phyloP scores from a whole-genome alignment of 2,113 vertebrate genomes.

The Albula goreensis region DNA sequence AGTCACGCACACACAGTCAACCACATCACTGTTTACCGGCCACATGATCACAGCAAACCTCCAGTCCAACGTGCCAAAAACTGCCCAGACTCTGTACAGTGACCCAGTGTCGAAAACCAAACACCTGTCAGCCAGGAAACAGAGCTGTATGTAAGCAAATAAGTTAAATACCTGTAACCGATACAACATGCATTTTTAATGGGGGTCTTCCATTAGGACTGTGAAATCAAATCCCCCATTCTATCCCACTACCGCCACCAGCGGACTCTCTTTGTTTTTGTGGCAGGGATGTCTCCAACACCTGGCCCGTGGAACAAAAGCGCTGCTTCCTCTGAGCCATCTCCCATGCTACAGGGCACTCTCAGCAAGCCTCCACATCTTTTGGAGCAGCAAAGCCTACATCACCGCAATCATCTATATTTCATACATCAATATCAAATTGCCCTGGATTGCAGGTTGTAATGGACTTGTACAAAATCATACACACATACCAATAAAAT shows the following conservation, averaged over 20 bases:
- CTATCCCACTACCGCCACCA: background rate
- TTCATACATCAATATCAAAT: background rate
- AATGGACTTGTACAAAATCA: background rate
- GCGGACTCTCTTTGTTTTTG: background rate
- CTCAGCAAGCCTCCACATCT: background rate
- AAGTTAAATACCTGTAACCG: conserved; percentile 24
- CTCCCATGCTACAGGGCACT: background rate
- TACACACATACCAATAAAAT: too few relatives aligned
- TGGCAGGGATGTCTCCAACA: background rate
- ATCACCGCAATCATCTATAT: conserved; percentile 15
- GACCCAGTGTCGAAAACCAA: background rate
- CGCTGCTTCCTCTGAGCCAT: background rate
- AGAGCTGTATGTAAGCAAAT: conserved; percentile 2
- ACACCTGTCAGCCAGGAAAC: conserved; percentile 14
- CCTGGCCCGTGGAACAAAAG: background rate
- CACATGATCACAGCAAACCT: background rate
- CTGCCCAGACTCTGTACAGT: background rate
- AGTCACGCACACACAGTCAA: background rate
- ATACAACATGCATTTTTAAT: conserved; percentile 30
- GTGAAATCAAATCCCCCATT: conserved; percentile 31
- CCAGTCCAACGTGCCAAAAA: background rate
- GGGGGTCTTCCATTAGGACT: conserved; percentile 31
- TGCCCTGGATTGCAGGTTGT: background rate
- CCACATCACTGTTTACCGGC: background rate
- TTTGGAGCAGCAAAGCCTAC: background rate